Evolutionary conservation across 1,140 invertebrate species (phyloP).

Genomic region (Camponotus vicinus): DNA sequence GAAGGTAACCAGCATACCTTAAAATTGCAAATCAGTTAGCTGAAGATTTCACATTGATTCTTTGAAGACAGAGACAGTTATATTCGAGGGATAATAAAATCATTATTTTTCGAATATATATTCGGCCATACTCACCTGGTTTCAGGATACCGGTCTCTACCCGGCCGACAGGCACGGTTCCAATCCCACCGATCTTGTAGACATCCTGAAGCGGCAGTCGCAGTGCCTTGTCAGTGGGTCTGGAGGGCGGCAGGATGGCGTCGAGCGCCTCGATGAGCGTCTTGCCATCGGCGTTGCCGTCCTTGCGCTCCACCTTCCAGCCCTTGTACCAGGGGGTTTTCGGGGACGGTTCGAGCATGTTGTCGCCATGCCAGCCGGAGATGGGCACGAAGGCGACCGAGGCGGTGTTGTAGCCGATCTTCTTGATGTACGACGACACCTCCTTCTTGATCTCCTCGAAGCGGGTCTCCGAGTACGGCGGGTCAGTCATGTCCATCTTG

Average conservation of each 20-base stretch:
- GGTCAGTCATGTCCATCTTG: conserved; percentile 99
- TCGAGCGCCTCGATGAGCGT: conserved; percentile 97
- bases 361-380: conserved; percentile 99
- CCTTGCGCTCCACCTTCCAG: conserved; percentile 97
- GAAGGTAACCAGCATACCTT: conserved; percentile 99
- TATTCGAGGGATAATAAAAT: background rate
- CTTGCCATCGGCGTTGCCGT: conserved; percentile 95
- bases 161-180: conserved; percentile 98
- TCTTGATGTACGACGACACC: conserved; percentile 97
- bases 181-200: conserved; percentile 99
- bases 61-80: background rate
- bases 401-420: conserved; percentile 98
- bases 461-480: conserved; percentile 96
- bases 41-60: background rate
- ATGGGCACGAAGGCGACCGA: conserved; percentile 99
- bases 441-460: conserved; percentile 99
- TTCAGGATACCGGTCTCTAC: conserved; percentile 98
- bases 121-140: conserved; percentile 89
- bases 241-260: conserved; percentile 96
- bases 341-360: conserved; percentile 97
- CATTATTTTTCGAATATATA: background rate
- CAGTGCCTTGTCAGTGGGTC: conserved; percentile 98
- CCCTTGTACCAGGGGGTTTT: conserved; percentile 99
- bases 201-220: conserved; percentile 98
- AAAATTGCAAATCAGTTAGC: conserved; percentile 78